Evolutionary conservation across 2,797 vertebrate species (phyloP).

Genomic region (Sebastes umbrosus): DNA sequence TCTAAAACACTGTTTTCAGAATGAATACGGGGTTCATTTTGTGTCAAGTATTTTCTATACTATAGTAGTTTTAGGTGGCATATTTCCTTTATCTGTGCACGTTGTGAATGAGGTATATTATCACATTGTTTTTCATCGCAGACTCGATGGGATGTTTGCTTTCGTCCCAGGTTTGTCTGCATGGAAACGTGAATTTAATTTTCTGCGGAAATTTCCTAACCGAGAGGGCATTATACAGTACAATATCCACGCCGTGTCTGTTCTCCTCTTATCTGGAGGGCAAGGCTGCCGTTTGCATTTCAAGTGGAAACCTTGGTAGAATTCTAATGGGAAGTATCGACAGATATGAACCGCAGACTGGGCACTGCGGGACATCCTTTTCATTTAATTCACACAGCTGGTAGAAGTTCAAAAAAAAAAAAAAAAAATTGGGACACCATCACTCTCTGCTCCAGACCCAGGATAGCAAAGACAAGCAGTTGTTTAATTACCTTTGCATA

Average conservation of each 20-base stretch:
- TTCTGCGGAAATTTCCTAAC: slow-evolving; percentile 40
- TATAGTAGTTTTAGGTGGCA: slow-evolving; percentile 16
- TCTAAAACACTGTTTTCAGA: background rate
- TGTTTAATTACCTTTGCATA: slow-evolving; percentile 84
- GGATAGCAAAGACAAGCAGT: slow-evolving; percentile 66
- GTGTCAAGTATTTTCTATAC: slow-evolving; percentile 25
- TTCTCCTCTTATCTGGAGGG: slow-evolving; percentile 69
- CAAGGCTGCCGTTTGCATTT: slow-evolving; percentile 76
- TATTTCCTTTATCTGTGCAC: slow-evolving; percentile 34
- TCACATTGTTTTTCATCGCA: slow-evolving; percentile 39
- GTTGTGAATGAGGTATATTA: slow-evolving; percentile 33
- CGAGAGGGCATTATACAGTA: slow-evolving; percentile 65
- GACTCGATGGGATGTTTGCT: slow-evolving; percentile 37
- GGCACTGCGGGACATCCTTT: slow-evolving; percentile 41
- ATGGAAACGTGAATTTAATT: slow-evolving; percentile 48
- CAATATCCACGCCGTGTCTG: slow-evolving; percentile 64
- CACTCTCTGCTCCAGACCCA: slow-evolving; percentile 31
- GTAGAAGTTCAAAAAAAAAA: slow-evolving; percentile 1
- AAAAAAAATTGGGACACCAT: slow-evolving; percentile 10
- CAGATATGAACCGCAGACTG: slow-evolving; percentile 59
- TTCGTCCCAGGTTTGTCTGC: slow-evolving; percentile 41
- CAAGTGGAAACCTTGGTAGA: slow-evolving; percentile 74
- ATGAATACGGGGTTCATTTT: slow-evolving; percentile 8
- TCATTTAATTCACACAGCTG: slow-evolving; percentile 60
- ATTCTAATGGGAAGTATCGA: slow-evolving; percentile 79